phyloP scores from a whole-genome alignment of 2,113 vertebrate species.

The Cheirogaleus medius region DNA sequence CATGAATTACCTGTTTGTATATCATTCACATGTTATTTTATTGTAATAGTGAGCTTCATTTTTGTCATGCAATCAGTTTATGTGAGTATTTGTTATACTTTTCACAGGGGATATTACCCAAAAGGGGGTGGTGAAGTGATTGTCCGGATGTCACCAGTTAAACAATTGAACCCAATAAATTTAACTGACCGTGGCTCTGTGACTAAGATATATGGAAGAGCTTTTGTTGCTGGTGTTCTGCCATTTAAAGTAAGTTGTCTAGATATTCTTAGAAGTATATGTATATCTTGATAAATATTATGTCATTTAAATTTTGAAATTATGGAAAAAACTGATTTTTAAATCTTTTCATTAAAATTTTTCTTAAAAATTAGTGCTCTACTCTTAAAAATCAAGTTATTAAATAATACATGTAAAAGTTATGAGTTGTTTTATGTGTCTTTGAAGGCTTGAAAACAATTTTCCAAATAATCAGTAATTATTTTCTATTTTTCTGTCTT shows the following conservation, averaged over 20 bases:
- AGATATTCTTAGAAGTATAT: slow-evolving; percentile 16
- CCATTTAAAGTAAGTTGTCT: slow-evolving; percentile 92
- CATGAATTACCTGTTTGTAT: not conserved
- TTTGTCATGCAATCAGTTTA: not conserved
- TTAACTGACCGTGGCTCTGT: slow-evolving; percentile 94
- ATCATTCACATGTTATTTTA: not conserved
- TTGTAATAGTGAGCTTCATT: not conserved
- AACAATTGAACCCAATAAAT: slow-evolving; percentile 90
- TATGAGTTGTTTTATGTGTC: not conserved
- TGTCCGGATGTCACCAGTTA: slow-evolving; percentile 90
- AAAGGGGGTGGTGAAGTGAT: slow-evolving; percentile 95
- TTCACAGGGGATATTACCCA: slow-evolving; percentile 95
- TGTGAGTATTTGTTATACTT: slow-evolving; percentile 17
- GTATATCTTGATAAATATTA: not conserved
- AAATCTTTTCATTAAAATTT: not conserved
- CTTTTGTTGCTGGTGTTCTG: slow-evolving; percentile 95
- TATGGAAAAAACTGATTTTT: not conserved
- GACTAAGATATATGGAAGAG: slow-evolving; percentile 95
- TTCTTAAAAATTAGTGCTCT: not conserved
- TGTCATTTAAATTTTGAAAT: not conserved
- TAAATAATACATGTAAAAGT: not conserved
- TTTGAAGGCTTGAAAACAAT: not conserved
- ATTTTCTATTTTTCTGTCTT: slow-evolving; percentile 54
- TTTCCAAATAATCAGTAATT: slow-evolving; percentile 7
- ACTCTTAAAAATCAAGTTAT: slow-evolving; percentile 17